Evolutionary conservation across 2,797 vertebrate genomes (phyloP), one percentile per base, ranked within the genome.

Genomic region (Argentina silus): DNA sequence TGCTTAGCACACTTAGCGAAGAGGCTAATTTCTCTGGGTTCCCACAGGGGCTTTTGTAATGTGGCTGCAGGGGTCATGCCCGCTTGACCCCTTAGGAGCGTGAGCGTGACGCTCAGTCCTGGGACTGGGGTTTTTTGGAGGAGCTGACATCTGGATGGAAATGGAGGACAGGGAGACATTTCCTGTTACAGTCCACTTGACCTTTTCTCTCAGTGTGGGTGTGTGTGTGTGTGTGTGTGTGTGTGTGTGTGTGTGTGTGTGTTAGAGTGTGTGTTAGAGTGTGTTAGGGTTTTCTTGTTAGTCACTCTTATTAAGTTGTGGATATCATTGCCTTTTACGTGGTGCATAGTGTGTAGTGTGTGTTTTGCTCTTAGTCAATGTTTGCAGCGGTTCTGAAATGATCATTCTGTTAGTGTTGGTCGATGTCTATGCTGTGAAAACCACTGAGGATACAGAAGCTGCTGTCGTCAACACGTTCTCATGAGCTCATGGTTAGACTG

Each of bases 61-160:
- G 50, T 67, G 65, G 12, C 68, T 86, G 36, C 70, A 75, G 67
- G 53, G 80, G 79, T 81, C 77, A 15, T 90, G 78, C 85, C 82
- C 79, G 86, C 83, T 80, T 81, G 67, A 76, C 70, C 81, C 65
- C 73, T 86, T 80, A 73, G 86, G 83, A 82, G 57, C n/a, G n/a
- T n/a, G n/a, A n/a, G n/a, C n/a, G n/a, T n/a, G n/a, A n/a, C n/a
- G n/a, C n/a, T n/a, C n/a, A n/a, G n/a, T n/a, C 23, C 17, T 23
- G 9, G 9, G 27, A 36, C 65, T 85, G 88, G 86, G 76, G 76
- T 79, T 67, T 89, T 88, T 89, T 88, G 74, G 77, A 86, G 89
- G 89, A 86, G 81, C 75, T 87, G 80, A 89, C 87, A 87, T 92
- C 85, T 91, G 86, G 82, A 81, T 80, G 62, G 77, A 81, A 74